Base-by-base conservation (phyloP, 1,140 invertebrate genomes). In the Maniola jurtina region DNA sequence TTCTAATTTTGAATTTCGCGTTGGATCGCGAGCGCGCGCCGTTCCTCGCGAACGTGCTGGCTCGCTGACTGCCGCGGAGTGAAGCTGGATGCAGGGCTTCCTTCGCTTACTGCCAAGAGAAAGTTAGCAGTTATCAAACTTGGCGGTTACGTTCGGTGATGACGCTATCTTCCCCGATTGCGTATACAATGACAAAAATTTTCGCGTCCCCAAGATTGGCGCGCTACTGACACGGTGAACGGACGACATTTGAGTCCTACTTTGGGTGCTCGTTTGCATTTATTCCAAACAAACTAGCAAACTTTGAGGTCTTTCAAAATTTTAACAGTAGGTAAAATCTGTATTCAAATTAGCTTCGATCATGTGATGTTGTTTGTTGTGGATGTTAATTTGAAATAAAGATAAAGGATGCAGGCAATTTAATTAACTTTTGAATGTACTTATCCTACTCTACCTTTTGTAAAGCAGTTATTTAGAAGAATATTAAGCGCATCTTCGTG, bases 51-150 rank as follows among this genome's bases (percentile, higher is more conserved):
- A 81, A 72, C 79, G 79, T 74, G 71, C 75, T 73, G 73, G 74
- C 69, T 75, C 77, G 77, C 66, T 64, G 81, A 71, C 72, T 63
- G 68, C 62, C 73, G 79, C 79, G 78, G 74, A 86, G 80, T 82
- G 83, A 84, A 74, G 77, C 80, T 82, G 80, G 64, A 62, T 68
- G 57, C 72, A 76, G 71, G 14, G 61, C 75, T 77, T 72, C 58
- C 71, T 63, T 72, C 72, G 64, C 68, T 70, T 69, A 72, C 59
- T 70, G 61, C 59, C 40, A 80, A 86, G 87, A 89, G 87, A 89
- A 88, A 89, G 85, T 88, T 81, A 75, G 73, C 72, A 80, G 83
- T 86, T 89, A 89, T 89, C 84, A 89, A 85, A 86, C 86, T 80
- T 77, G 71, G 82, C 77, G 82, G 83, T 89, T 89, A 89, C 85